A percentile compares a stretch with the other conserved stretches of the same genome.
Conservation (phyloP, 2,113 vertebrate species). For the Caretta caretta region DNA sequence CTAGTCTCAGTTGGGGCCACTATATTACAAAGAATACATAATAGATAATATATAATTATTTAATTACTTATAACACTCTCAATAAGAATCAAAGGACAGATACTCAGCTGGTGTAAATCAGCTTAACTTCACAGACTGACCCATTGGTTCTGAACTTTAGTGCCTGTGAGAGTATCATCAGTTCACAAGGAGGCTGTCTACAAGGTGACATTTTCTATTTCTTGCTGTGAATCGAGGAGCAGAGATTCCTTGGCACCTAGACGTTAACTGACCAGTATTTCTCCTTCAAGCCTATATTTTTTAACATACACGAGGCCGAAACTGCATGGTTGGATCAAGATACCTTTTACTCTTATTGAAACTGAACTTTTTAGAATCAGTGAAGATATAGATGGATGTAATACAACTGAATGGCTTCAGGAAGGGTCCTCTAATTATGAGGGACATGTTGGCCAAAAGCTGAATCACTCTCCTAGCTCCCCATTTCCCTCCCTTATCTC, state of each 20-base stretch:
- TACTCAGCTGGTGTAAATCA: slow-evolving; percentile 27
- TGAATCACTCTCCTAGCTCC: background rate
- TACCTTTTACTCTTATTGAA: background rate
- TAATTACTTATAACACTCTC: slow-evolving; percentile 51
- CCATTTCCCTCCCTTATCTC: background rate
- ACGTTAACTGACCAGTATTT: background rate
- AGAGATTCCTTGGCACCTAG: background rate
- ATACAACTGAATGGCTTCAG: background rate
- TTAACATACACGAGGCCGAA: background rate
- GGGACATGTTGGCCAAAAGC: background rate
- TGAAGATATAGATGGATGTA: background rate
- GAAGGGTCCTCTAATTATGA: background rate
- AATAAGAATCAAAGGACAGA: slow-evolving; percentile 11
- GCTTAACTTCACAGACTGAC: slow-evolving; percentile 18
- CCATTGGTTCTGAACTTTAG: background rate
- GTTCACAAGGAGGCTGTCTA: slow-evolving; percentile 44
- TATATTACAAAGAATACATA: slow-evolving; percentile 36
- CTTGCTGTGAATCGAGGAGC: slow-evolving; percentile 8
- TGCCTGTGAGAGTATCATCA: slow-evolving; percentile 61
- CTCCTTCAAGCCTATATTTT: background rate
- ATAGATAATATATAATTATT: slow-evolving; percentile 23
- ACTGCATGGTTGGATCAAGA: background rate
- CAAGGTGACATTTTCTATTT: background rate
- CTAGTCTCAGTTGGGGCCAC: background rate
- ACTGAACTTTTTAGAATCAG: slow-evolving; percentile 19